phyloP scores from a whole-genome alignment of 2,888 invertebrate species.

The Belgica antarctica region DNA sequence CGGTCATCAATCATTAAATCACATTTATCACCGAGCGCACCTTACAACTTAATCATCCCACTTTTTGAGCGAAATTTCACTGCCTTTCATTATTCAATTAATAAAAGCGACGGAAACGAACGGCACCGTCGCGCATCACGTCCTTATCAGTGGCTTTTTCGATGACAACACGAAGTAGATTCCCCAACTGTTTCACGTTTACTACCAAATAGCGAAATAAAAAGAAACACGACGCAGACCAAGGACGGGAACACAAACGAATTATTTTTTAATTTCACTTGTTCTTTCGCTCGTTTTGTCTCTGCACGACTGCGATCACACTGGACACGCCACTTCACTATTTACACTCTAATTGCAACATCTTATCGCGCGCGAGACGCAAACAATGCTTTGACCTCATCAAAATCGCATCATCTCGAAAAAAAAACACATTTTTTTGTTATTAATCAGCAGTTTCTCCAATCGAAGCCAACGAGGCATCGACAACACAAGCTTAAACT shows the following conservation, averaged over 20 bases:
- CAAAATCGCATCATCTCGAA: background rate
- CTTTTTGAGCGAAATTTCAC: background rate
- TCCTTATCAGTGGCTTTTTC: background rate
- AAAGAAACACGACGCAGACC: no score
- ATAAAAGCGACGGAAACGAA: no score
- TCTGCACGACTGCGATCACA: background rate
- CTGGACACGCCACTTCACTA: background rate
- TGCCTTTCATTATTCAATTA: background rate
- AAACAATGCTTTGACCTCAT: background rate
- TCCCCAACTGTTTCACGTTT: background rate
- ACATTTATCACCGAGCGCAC: conserved; percentile 3
- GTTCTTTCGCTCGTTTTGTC: background rate
- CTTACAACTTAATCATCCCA: background rate
- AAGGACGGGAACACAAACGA: background rate
- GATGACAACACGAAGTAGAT: background rate
- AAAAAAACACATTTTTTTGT: no score
- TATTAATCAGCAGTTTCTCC: background rate
- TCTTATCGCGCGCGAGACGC: no score
- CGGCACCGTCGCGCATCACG: background rate
- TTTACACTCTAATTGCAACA: background rate
- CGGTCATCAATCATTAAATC: background rate
- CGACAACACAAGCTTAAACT: background rate
- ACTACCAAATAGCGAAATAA: background rate
- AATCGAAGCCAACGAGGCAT: background rate
- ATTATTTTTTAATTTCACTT: no score